Evolutionary conservation across 1,140 invertebrate genomes (phyloP).

Genomic region (Venustaconcha ellipsiformis): DNA sequence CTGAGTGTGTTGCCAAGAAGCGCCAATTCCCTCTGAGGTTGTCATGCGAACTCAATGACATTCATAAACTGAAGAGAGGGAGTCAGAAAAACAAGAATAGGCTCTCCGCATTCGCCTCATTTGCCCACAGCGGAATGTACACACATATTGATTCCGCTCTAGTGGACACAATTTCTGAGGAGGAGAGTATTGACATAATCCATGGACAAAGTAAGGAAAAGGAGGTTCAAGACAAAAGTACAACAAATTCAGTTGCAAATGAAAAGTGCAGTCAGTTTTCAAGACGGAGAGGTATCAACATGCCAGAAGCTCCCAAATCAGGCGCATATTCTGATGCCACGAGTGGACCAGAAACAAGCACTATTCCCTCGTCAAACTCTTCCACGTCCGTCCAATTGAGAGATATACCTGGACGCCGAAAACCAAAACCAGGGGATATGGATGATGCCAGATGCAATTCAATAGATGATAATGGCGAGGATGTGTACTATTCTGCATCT

Average conservation of each 20-base stretch:
- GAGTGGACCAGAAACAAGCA: not conserved
- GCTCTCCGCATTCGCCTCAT: conserved; percentile 30
- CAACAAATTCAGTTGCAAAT: conserved; percentile 2
- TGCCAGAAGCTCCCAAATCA: not conserved
- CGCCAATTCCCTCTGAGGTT: conserved; percentile 24
- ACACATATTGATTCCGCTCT: conserved; percentile 25
- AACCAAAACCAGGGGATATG: conserved; percentile 18
- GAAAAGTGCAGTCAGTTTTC: conserved; percentile 7
- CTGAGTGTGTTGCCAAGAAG: conserved; percentile 53
- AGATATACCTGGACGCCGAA: conserved; percentile 12
- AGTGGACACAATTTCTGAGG: conserved; percentile 2
- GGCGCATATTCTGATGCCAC: not conserved
- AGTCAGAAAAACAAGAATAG: conserved; percentile 38
- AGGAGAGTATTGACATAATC: not conserved
- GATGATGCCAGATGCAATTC: conserved; percentile 35
- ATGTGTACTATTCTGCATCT: conserved; percentile 29
- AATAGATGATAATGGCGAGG: conserved; percentile 36
- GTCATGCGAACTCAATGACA: conserved; percentile 36
- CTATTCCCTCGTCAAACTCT: not conserved
- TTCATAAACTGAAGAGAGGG: conserved; percentile 31
- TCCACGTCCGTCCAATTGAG: conserved; percentile 3
- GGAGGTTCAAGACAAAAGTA: not conserved
- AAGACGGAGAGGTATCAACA: not conserved
- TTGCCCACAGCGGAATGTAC: conserved; percentile 24
- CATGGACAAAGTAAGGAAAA: not conserved